Conservation (phyloP, 2,113 vertebrate genomes). For the Labrus mixtus region DNA sequence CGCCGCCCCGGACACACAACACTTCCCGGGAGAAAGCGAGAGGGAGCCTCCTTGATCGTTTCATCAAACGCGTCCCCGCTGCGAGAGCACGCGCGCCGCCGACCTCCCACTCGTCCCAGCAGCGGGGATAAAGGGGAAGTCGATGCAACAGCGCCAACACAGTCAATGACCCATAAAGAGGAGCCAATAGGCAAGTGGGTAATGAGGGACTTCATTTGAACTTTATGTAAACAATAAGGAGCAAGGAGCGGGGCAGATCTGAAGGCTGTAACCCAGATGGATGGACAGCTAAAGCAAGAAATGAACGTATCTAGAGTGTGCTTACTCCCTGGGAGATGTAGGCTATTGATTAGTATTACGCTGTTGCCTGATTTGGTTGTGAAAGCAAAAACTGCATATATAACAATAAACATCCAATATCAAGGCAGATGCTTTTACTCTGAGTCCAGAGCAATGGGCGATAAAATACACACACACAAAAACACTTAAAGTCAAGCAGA, state of each 20-base stretch:
- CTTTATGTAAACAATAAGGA: slow-evolving; percentile 68
- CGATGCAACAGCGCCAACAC: slow-evolving; percentile 69
- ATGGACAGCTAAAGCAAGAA: slow-evolving; percentile 26
- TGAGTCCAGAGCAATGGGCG: slow-evolving; percentile 36
- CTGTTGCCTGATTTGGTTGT: slow-evolving; percentile 22
- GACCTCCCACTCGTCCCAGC: slow-evolving; percentile 70
- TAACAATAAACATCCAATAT: slow-evolving; percentile 27
- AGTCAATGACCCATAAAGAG: slow-evolving; percentile 76
- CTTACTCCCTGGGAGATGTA: not conserved
- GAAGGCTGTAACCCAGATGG: slow-evolving; percentile 33
- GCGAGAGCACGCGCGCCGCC: slow-evolving; percentile 56
- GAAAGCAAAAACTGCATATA: slow-evolving; percentile 11
- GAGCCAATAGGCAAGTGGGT: slow-evolving; percentile 67
- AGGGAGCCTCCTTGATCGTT: slow-evolving; percentile 75
- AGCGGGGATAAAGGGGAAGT: slow-evolving; percentile 61
- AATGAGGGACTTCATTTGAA: slow-evolving; percentile 74
- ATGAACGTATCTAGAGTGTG: slow-evolving; percentile 10
- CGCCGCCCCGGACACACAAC: slow-evolving; percentile 76
- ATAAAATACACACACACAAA: slow-evolving; percentile 43
- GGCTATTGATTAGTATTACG: not conserved
- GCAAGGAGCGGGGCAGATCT: slow-evolving; percentile 11
- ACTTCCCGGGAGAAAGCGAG: slow-evolving; percentile 78
- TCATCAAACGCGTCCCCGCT: slow-evolving; percentile 79
- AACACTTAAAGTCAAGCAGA: slow-evolving; percentile 72
- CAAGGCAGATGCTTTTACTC: slow-evolving; percentile 44